Evolutionary conservation across 2,797 vertebrate genomes (phyloP).

Genomic region (Propithecus perrieri): DNA sequence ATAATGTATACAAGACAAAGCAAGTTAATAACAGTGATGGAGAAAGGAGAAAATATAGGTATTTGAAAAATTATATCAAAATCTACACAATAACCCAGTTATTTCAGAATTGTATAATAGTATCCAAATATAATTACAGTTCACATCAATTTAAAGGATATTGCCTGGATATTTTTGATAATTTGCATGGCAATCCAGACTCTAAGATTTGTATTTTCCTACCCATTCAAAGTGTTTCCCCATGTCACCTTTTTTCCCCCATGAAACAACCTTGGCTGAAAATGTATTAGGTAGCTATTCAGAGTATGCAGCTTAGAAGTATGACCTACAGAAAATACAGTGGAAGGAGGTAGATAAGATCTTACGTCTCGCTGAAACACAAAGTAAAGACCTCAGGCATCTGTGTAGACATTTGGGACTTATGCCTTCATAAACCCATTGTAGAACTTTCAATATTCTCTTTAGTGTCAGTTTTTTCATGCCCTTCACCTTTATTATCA

Average conservation of each 20-base stretch:
- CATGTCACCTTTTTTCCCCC: neutral
- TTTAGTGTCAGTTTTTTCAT: neutral
- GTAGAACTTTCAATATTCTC: neutral
- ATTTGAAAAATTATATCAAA: neutral
- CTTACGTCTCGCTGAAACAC: neutral
- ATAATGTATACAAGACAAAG: neutral
- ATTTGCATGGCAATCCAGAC: neutral
- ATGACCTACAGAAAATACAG: neutral
- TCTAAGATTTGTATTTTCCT: neutral
- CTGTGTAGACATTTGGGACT: neutral
- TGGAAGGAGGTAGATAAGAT: neutral
- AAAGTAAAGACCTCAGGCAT: neutral
- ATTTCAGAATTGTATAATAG: neutral
- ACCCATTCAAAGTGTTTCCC: neutral
- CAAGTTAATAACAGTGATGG: neutral
- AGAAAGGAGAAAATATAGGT: neutral
- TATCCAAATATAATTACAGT: neutral
- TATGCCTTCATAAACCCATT: neutral
- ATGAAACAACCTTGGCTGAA: neutral
- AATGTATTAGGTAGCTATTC: neutral
- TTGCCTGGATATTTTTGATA: neutral
- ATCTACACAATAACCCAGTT: neutral
- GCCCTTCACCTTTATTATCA: neutral
- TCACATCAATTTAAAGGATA: neutral
- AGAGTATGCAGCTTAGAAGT: neutral